Base-by-base conservation (phyloP, 2,888 invertebrate species). In the Sicus ferrugineus region DNA sequence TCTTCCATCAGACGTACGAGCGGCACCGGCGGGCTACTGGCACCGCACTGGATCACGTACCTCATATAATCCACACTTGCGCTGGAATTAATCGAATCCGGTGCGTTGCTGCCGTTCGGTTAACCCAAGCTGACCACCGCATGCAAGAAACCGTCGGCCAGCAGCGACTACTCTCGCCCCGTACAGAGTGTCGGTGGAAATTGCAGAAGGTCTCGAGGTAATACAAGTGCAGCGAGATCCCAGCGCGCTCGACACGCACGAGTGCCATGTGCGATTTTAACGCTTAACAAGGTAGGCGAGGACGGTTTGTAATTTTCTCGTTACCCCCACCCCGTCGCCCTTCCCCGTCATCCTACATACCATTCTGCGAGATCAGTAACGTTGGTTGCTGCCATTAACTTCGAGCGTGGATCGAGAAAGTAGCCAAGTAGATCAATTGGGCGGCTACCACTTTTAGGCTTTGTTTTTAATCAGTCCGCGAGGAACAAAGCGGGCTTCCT, bases 211-310 rank as follows among this genome's bases (percentile, higher is more conserved):
- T 4, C 4, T 4, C 42, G 42, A n/a, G 16, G 9, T 42, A n/a
- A 3, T 16, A 1, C 14, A 16, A 19, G 21, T 19, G 30, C 19
- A 54, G 30, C 21, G 14, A 16, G 30, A 28, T n/a, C 26, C 34
- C 42, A 5, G 28, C 38, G 42, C 26, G 19, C 19, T 19, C 67
- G 48, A 23, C 70, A 72, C 72, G 69, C 72, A 71, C 69, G 68
- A 62, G 69, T 59, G 38, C 67, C 71, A 70, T 48, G 67, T 65
- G 72, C 73, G 70, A 67, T 72, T 73, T 74, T 74, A 72, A 70
- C 74, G 72, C 74, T 74, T 74, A 74, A 74, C 74, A 73, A 74
- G 74, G 74, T 74, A 69, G 74, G 74, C 67, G 67, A 48, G 67
- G 58, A 48, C 59, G 21, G 59, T 42, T 56, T 59, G 67, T 67